Evolutionary conservation across 2,888 invertebrate species (phyloP).

Genomic region (Eledona agricola): DNA sequence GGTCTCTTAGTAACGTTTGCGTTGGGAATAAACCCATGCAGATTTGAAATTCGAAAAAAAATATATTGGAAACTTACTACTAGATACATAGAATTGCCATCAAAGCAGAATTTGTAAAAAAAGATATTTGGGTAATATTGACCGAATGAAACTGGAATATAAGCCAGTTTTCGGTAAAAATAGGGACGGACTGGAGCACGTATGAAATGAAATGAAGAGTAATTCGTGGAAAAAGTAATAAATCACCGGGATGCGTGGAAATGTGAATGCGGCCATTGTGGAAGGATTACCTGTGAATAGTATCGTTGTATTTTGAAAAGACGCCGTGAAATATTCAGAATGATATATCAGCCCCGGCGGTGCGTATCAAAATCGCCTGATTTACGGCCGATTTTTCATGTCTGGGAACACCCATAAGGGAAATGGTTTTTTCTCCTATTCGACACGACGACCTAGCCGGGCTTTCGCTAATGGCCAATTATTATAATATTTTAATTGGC

Average conservation of each 20-base stretch:
- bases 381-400: conserved; percentile 15
- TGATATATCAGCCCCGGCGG: conserved; percentile 26
- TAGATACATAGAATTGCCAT: too few relatives aligned
- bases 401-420: neutral
- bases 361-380: conserved; percentile 35
- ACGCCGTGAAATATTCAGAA: conserved; percentile 19
- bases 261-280: conserved; percentile 12
- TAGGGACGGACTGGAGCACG: conserved; percentile 1
- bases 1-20: too few relatives aligned
- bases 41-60: too few relatives aligned
- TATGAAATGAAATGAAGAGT: conserved; percentile 10
- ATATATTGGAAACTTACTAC: too few relatives aligned
- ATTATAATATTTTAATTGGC: conserved; percentile 37
- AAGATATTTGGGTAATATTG: too few relatives aligned
- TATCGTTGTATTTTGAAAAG: conserved; percentile 28
- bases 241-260: conserved; percentile 34
- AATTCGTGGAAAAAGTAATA: conserved; percentile 20
- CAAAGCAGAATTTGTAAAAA: too few relatives aligned
- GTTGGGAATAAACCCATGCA: too few relatives aligned
- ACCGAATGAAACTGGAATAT: too few relatives aligned
- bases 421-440: conserved; percentile 15
- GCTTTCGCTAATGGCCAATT: conserved; percentile 29
- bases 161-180: neutral
- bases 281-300: conserved; percentile 37
- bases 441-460: conserved; percentile 16